These are phyloP conservation scores for Heliconius sara DNA, from an alignment of 2,888 invertebrate species.

Conservation along the genomic window DNA sequence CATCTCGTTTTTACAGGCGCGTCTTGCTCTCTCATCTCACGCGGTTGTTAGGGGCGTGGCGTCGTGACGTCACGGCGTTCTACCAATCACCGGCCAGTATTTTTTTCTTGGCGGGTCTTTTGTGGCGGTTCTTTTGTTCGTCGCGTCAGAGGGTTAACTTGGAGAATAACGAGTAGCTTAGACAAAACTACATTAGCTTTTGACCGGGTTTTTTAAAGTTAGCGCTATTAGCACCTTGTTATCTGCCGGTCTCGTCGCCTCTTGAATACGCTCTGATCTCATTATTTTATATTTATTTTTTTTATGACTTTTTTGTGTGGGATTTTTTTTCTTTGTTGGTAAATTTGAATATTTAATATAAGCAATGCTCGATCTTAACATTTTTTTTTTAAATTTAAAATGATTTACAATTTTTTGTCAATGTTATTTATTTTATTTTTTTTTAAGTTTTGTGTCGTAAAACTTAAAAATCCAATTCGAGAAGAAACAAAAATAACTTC, in stretches of 20 bases:
- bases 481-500: neutral
- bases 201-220: conserved; percentile 48
- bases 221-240: conserved; percentile 47
- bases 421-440: too few species aligned
- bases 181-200: conserved; percentile 50
- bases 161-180: conserved; percentile 49
- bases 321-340: neutral
- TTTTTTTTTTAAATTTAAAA: too few species aligned
- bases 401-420: too few species aligned
- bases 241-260: conserved; percentile 36
- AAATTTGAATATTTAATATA: neutral
- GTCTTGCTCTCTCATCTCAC: conserved; percentile 79
- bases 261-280: conserved; percentile 27
- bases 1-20: conserved; percentile 68
- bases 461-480: too few species aligned
- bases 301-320: neutral
- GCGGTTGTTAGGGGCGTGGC: conserved; percentile 81
- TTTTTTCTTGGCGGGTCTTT: conserved; percentile 62
- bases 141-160: conserved; percentile 47
- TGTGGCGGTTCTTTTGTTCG: conserved; percentile 44
- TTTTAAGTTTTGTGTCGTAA: too few species aligned
- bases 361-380: neutral
- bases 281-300: conserved; percentile 14
- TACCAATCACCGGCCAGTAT: conserved; percentile 68
- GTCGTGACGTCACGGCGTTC: conserved; percentile 73